Base-by-base conservation (phyloP, 2,888 invertebrate species). In the Drosophila mettleri region DNA sequence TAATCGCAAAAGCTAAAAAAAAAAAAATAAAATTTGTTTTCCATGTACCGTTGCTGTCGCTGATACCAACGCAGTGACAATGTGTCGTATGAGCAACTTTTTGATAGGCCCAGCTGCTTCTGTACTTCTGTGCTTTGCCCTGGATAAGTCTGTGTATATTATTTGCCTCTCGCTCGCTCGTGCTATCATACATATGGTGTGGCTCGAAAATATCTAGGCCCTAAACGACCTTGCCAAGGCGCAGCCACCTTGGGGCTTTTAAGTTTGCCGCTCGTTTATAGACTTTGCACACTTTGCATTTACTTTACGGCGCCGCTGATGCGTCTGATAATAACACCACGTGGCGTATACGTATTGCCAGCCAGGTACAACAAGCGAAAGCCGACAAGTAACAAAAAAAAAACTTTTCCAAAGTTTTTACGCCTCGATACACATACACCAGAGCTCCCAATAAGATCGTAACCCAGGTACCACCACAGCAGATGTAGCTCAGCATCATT, bases 271-370 rank as follows among this genome's bases (percentile, higher is more conserved):
- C 81, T 78, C 81, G 85, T 83, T 86, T 85, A 85, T 85, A 85
- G 86, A 86, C 86, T 85, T 85, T 83, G 80, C 83, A 79, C 83
- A 85, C 83, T 86, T 83, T 81, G 85, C 85, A 86, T 86, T 84
- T 83, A 84, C 84, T 86, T 85, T 84, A 80, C 73, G 82, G 80
- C 77, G 70, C 73, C 86, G 86, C 84, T 81, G 80, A 86, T 76
- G 78, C 82, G 72, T 71, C 81, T 80, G 86, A 85, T 82, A 86
- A 86, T 86, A 83, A 64, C 83, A 79, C 83, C 77, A 83, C 72
- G 74, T 69, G 74, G 77, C 74, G 86, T 79, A 82, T 78, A 74
- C 82, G 82, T 78, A 83, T 71, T 79, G 72, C 54, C 62, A 55
- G 53, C 29, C 55, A 73, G 58, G 57, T 63, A 69, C 59, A 59